phyloP scores from a whole-genome alignment of 2,888 invertebrate species.

The Heliconius charithonia region DNA sequence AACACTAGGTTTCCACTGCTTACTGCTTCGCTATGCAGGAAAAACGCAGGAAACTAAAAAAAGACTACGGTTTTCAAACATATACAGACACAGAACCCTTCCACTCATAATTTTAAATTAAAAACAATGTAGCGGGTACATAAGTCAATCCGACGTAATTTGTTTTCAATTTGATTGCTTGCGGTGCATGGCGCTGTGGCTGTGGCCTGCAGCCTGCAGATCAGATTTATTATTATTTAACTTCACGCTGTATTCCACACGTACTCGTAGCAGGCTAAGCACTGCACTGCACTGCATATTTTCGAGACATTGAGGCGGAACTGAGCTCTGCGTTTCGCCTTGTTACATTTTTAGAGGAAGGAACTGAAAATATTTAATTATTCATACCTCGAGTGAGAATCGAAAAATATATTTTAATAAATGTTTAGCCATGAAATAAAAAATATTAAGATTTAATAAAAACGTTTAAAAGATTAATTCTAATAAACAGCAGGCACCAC shows the following conservation, averaged over 20 bases:
- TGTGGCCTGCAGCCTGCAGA: neutral
- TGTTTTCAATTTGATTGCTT: constrained; percentile 37
- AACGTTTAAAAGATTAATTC: constrained; percentile 13
- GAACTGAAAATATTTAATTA: too few species aligned
- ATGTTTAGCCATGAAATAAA: neutral
- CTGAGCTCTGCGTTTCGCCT: too few species aligned
- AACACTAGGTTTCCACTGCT: too few species aligned
- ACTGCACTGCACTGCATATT: neutral
- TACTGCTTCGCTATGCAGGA: too few species aligned
- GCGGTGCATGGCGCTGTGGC: constrained; percentile 9
- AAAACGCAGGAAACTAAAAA: neutral
- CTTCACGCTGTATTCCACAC: too few species aligned
- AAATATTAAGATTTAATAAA: neutral
- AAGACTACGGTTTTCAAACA: neutral
- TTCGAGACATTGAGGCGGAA: too few species aligned
- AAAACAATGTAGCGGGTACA: constrained; percentile 19
- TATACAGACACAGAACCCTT: constrained; percentile 20
- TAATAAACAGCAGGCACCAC: constrained; percentile 23
- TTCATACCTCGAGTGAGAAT: neutral
- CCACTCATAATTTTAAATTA: neutral
- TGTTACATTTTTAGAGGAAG: too few species aligned
- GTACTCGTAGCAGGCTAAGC: too few species aligned
- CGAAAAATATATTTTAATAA: neutral
- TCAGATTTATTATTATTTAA: too few species aligned
- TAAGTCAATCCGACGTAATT: constrained; percentile 34